Evolutionary conservation across 2,113 vertebrate species (phyloP), one percentile per base, ranked within the genome.

Genomic region (Tenrec ecaudatus): DNA sequence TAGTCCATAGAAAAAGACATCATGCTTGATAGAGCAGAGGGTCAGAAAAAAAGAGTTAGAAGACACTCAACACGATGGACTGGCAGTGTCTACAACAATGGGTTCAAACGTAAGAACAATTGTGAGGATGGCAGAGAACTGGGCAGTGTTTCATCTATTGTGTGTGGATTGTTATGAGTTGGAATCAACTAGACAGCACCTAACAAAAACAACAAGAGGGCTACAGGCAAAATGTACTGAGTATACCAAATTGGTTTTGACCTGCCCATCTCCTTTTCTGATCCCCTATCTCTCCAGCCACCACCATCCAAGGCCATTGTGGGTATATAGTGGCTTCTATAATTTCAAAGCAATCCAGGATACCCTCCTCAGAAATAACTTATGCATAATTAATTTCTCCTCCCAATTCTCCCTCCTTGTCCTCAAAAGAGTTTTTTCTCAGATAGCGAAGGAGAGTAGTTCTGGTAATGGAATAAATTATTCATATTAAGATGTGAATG

Each of bases 391-490:
- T 38, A 82, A 81, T 76, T 62, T 75, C 53, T 33, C n/a, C 66
- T 86, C 33, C 85, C 43, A 47, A 6, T 89, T 9, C 15, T 71
- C 19, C 16, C 33, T 73, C 29, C 25, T 38, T 73, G 31, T 82
- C 31, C 11, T 78, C 53, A 89, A 77, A 25, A 53, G 88, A 14
- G 6, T 53, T 4, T 75, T 91, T 23, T 85, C 8, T 84, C 40
- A 84, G 22, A 19, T 88, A 58, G 43, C 36, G 76, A 73, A 68
- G 82, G 23, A 53, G 88, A 93, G 86, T 82, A 64, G 64, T 66
- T 84, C 53, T 88, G 27, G 15, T 86, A 43, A 69, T 23, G 78
- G 38, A 64, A 92, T 90, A 73, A 83, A 82, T 85, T 85, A 86
- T 69, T 88, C n/a, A 75, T 58, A 78, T 47, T 62, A 82, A 90